Conservation (phyloP, 2,888 invertebrate genomes). For the Spilarctia lutea region DNA sequence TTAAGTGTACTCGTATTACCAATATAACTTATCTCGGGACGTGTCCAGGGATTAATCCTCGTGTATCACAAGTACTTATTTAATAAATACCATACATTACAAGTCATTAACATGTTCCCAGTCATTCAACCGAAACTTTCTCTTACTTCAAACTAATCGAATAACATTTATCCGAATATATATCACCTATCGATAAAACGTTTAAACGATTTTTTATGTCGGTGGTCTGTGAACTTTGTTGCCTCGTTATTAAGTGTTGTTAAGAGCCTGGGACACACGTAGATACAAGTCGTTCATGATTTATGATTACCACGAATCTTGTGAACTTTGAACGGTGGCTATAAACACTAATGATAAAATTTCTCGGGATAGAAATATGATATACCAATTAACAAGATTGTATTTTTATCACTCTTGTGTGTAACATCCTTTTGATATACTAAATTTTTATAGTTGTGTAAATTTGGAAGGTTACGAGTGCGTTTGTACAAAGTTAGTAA, state of each 20-base stretch:
- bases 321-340: neutral
- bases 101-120: slow-evolving; percentile 8
- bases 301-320: slow-evolving; percentile 2
- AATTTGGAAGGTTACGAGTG: neutral
- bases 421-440: no score
- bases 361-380: neutral
- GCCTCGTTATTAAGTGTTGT: neutral
- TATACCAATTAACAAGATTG: neutral
- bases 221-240: slow-evolving; percentile 24
- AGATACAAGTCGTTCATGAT: neutral
- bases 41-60: neutral
- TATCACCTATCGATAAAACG: slow-evolving; percentile 31
- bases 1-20: neutral
- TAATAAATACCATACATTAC: neutral
- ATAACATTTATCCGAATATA: slow-evolving; percentile 43
- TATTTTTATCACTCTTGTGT: neutral
- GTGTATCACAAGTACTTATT: slow-evolving; percentile 5
- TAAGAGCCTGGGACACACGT: neutral
- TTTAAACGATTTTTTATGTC: slow-evolving; percentile 29
- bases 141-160: slow-evolving; percentile 41
- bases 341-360: neutral
- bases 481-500: neutral
- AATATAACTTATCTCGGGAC: neutral
- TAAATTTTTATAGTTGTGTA: neutral
- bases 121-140: slow-evolving; percentile 37